phyloP scores from a whole-genome alignment of 2,113 vertebrate species.

The Melanerpes formicivorus region DNA sequence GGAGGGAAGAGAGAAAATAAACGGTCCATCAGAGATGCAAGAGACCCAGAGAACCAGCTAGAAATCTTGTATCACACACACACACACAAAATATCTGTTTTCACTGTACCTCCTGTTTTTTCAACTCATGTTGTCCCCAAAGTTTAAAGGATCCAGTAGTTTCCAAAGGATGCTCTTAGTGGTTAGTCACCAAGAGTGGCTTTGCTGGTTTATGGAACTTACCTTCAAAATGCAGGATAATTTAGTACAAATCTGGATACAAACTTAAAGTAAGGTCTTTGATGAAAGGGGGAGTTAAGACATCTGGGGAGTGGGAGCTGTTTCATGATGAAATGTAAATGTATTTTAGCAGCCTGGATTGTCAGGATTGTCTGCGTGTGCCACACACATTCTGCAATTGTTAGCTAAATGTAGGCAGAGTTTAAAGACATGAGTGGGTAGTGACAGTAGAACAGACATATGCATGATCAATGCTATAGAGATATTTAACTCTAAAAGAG shows the following conservation, averaged over 20 bases:
- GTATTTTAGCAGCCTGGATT: constrained; percentile 1
- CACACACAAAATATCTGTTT: not conserved
- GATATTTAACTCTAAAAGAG: not conserved
- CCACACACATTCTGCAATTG: not conserved
- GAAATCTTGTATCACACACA: not conserved
- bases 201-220: not conserved
- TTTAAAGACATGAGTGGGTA: not conserved
- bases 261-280: not conserved
- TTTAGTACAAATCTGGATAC: not conserved
- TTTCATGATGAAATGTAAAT: not conserved
- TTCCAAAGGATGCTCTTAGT: not conserved
- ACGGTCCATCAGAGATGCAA: not conserved
- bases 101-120: not conserved
- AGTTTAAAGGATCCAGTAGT: not conserved
- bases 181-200: too few relatives aligned
- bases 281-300: not conserved
- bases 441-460: not conserved
- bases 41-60: not conserved
- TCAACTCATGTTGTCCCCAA: not conserved
- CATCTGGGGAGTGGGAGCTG: not conserved
- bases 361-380: not conserved
- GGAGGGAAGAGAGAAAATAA: not conserved
- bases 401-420: not conserved
- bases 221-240: not conserved
- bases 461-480: not conserved